A percentile compares a stretch with the other conserved stretches of the same genome.
phyloP scores from a whole-genome alignment of 2,797 vertebrate species.

The Phalloptychus januarius region DNA sequence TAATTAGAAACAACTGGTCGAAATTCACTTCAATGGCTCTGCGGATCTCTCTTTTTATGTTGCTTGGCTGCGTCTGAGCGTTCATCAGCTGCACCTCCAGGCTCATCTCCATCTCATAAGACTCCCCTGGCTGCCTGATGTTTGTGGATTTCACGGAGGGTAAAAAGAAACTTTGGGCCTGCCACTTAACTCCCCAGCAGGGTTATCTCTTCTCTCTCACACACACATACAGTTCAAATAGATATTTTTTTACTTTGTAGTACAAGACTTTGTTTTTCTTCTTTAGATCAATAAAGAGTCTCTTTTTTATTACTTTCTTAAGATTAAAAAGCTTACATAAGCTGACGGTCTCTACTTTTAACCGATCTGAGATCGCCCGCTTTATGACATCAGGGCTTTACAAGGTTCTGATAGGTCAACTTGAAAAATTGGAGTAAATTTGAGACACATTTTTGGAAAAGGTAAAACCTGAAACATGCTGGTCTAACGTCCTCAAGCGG shows the following conservation, averaged over 20 bases:
- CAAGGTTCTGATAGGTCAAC: neutral
- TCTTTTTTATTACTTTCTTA: neutral
- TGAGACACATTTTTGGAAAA: neutral
- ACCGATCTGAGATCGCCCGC: neutral
- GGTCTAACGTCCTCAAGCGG: neutral
- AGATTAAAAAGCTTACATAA: neutral
- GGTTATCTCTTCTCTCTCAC: conserved; percentile 35
- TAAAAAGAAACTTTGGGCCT: conserved; percentile 64
- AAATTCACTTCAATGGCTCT: conserved; percentile 77
- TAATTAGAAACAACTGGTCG: conserved; percentile 85
- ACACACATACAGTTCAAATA: conserved; percentile 4
- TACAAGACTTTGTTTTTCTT: neutral
- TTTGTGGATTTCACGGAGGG: conserved; percentile 72
- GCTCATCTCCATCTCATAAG: conserved; percentile 76
- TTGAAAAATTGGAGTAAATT: neutral
- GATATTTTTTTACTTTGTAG: neutral
- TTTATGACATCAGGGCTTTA: neutral
- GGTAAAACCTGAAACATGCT: neutral
- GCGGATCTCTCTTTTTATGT: conserved; percentile 78
- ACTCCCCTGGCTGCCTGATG: conserved; percentile 53
- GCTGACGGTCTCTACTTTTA: neutral
- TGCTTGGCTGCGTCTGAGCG: conserved; percentile 73
- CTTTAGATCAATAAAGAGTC: neutral
- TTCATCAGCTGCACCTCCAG: conserved; percentile 78
- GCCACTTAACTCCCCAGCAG: conserved; percentile 49